Evolutionary conservation across 2,113 vertebrate genomes (phyloP), one percentile per base, ranked within the genome.

Genomic region (Percopsis transmontana): DNA sequence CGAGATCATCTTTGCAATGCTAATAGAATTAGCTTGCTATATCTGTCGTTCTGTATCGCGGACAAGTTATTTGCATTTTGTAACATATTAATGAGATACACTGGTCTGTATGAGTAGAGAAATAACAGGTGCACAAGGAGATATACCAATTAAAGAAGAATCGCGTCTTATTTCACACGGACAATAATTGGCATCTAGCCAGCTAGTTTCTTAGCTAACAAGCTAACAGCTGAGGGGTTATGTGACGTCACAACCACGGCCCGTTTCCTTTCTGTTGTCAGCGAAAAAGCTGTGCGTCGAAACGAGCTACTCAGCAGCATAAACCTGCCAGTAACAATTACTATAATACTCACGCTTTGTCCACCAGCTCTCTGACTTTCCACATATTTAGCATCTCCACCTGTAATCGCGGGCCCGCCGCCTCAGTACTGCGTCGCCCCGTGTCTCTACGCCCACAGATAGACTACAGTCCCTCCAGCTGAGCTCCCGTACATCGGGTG

Each of bases 281-380:
- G 73, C 69, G 71, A 24, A 58, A 76, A 85, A 81, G 87, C 59
- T 69, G 83, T 73, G 45, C 42, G 58, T 63, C 64, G 64, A 73
- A 24, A 55, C 69, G 54, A 63, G 64, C 58, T 9, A 41, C 53
- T 55, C 15, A 56, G 45, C 42, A 64, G 27, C 70, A 70, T 59
- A 9, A 19, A 13, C 53, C 7, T 33, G 4, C 24, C 6, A 15
- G 42, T 47, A 23, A 14, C 20, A 2, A 1, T 10, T 10, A 27
- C 51, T 45, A 79, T 64, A 45, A 76, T 94, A 98, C 96, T 98
- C 91, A 98, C 96, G 96, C 96, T 94, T 98, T 98, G 91, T 98
- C 96, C 93, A 98, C 95, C 85, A 98, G 89, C 91, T 98, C 96
- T 81, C 96, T 89, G 85, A 98, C 95, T 91, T 97, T 98, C 96